These are phyloP conservation scores for Dryobotodes eremita DNA, from an alignment of 2,888 invertebrate species.

Conservation along the genomic window DNA sequence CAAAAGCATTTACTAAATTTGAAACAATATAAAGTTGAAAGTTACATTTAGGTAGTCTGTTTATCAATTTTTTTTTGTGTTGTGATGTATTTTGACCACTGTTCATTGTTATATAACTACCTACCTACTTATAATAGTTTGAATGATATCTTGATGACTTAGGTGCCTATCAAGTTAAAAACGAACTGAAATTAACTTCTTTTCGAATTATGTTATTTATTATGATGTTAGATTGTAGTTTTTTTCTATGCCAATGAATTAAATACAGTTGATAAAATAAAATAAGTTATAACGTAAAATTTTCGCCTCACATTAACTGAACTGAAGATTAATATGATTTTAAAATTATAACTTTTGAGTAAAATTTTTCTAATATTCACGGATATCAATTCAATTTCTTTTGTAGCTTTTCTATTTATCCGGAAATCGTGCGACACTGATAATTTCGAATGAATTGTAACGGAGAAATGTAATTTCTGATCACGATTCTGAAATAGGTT, in stretches of 20 bases:
- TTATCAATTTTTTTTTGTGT: not conserved
- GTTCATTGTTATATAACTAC: not conserved
- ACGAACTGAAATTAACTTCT: conserved; percentile 14
- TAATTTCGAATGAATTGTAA: conserved; percentile 60
- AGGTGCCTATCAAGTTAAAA: not conserved
- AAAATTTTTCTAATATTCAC: conserved; percentile 52
- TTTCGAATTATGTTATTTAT: not conserved
- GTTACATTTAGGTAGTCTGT: not conserved
- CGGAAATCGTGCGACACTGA: conserved; percentile 64
- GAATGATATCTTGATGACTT: not conserved
- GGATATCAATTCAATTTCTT: conserved; percentile 55
- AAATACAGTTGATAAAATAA: not conserved
- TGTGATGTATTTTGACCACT: not conserved
- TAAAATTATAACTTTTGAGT: conserved; percentile 33
- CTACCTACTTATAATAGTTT: not conserved
- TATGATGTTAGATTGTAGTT: not conserved
- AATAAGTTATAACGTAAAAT: not conserved
- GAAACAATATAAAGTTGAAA: not conserved
- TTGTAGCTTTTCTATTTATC: conserved; percentile 58
- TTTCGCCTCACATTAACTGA: conserved; percentile 1
- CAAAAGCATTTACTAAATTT: not conserved
- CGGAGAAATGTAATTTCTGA: conserved; percentile 58
- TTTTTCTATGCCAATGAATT: not conserved
- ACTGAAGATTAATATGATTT: conserved; percentile 23
- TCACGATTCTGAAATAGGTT: conserved; percentile 54